Conservation (phyloP, 2,888 invertebrate genomes). For the Nomada goodeniana region DNA sequence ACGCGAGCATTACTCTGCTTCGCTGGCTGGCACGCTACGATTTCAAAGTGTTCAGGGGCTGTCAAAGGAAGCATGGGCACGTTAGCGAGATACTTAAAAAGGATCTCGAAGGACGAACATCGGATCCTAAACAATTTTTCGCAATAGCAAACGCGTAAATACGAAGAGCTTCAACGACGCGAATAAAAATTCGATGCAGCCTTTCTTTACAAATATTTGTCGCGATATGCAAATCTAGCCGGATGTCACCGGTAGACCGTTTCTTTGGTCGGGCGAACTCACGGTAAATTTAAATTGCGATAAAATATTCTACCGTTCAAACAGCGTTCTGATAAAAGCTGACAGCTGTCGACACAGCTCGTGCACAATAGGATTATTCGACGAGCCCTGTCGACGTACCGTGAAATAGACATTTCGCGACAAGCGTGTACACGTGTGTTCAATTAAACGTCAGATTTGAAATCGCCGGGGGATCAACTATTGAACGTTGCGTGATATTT, state of each 20-base stretch:
- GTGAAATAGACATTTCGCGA: slow-evolving; percentile 30
- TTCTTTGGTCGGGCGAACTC: neutral
- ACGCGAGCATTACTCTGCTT: slow-evolving; percentile 56
- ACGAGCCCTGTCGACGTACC: slow-evolving; percentile 7
- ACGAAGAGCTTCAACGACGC: neutral
- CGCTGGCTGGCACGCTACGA: slow-evolving; percentile 56
- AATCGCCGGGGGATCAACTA: neutral
- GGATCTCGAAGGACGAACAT: slow-evolving; percentile 4
- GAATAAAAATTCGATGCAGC: neutral
- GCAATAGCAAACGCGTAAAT: neutral
- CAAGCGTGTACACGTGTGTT: neutral
- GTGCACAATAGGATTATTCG: slow-evolving; percentile 28
- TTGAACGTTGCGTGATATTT: neutral
- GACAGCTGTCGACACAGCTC: slow-evolving; percentile 29
- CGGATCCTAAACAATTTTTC: neutral
- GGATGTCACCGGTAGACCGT: neutral
- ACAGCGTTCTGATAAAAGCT: slow-evolving; percentile 33
- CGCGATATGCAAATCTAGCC: neutral
- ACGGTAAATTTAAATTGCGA: slow-evolving; percentile 38
- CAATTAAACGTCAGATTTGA: slow-evolving; percentile 34
- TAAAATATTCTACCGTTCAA: slow-evolving; percentile 32
- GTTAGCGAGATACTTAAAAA: slow-evolving; percentile 29
- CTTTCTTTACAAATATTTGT: neutral
- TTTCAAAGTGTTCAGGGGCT: slow-evolving; percentile 56
- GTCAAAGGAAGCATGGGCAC: slow-evolving; percentile 45